Percentiles rank a stretch among this genome's conserved stretches.
Conservation (phyloP, 2,888 invertebrate genomes). For the Corythucha ciliata region DNA sequence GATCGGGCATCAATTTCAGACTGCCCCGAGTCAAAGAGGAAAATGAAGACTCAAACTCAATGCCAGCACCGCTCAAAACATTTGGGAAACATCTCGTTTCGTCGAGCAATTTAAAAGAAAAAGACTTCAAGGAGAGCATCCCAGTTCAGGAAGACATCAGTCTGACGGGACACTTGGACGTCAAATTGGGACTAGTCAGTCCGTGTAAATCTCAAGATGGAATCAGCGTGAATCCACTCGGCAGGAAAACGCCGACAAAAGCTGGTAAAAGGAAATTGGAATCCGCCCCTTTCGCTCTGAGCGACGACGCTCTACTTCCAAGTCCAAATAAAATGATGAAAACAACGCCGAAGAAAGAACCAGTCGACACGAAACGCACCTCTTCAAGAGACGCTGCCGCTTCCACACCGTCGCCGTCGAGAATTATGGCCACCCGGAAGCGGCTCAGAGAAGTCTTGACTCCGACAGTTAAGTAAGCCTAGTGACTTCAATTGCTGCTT, state of each 20-base stretch:
- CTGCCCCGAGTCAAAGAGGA: too few species aligned
- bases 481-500: constrained; percentile 1
- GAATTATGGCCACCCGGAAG: constrained; percentile 13
- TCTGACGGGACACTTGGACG: constrained; percentile 33
- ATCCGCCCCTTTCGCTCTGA: neutral
- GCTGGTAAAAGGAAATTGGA: constrained; percentile 13
- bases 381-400: neutral
- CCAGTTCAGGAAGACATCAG: constrained; percentile 35
- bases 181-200: constrained; percentile 32
- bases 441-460: constrained; percentile 23
- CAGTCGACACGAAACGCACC: neutral
- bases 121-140: constrained; percentile 17
- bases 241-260: constrained; percentile 14
- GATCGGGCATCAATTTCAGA: too few species aligned
- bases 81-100: neutral
- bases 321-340: constrained; percentile 32
- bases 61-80: neutral
- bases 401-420: constrained; percentile 3
- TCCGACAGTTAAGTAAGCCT: constrained; percentile 13
- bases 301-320: constrained; percentile 32
- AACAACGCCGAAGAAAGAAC: constrained; percentile 18
- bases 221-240: too few species aligned
- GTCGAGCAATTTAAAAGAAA: constrained; percentile 4
- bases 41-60: too few species aligned
- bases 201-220: constrained; percentile 19